phyloP scores from a whole-genome alignment of 2,797 vertebrate genomes.

The Coreius guichenoti region DNA sequence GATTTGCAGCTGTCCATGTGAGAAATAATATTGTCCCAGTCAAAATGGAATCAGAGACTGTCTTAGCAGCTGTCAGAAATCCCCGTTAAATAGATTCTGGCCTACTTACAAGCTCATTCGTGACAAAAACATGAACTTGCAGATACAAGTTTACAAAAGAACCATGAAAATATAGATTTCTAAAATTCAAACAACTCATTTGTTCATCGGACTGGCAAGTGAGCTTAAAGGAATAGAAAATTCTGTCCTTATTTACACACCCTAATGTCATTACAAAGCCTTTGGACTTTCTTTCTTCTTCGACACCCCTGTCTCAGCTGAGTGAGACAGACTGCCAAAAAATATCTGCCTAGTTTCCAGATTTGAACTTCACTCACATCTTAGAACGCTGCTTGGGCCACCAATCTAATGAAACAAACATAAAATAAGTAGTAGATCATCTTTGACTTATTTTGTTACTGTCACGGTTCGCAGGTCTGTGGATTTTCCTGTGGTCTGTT shows the following conservation, averaged over 20 bases:
- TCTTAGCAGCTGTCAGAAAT: slow-evolving; percentile 20
- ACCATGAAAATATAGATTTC: background rate
- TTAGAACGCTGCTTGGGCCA: background rate
- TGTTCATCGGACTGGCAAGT: background rate
- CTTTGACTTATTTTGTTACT: background rate
- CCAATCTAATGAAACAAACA: background rate
- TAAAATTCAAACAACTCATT: background rate
- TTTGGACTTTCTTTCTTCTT: background rate
- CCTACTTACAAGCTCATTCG: background rate
- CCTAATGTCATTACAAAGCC: background rate
- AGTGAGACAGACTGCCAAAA: background rate
- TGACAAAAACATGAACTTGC: background rate
- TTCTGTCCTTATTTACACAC: background rate
- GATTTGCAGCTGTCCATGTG: slow-evolving; percentile 14
- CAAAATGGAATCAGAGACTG: slow-evolving; percentile 11
- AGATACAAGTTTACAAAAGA: background rate
- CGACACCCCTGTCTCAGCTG: background rate
- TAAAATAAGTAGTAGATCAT: background rate
- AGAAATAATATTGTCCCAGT: slow-evolving; percentile 21
- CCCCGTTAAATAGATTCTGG: background rate
- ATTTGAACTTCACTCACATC: background rate
- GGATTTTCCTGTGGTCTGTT: no score
- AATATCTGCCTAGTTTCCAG: background rate
- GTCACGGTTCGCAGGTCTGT: no score
- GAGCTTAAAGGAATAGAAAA: background rate